Conservation (phyloP, 1,140 invertebrate genomes). For the Drosophila aff. region DNA sequence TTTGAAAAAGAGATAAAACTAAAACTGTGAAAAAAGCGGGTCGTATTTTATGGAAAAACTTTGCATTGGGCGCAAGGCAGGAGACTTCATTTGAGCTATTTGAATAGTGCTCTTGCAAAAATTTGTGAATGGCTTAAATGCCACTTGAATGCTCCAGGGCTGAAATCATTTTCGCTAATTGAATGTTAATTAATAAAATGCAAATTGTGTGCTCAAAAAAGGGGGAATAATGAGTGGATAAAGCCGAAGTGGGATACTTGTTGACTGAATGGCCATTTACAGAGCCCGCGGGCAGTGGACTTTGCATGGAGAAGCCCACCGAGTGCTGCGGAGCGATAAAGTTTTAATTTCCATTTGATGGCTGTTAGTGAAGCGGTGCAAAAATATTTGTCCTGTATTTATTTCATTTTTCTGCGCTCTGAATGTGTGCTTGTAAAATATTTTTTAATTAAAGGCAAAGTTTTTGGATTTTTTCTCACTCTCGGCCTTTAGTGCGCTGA, state of each 20-base stretch:
- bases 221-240: conserved; percentile 10
- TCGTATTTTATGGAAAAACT: conserved; percentile 30
- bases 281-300: background rate
- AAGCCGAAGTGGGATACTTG: conserved; percentile 46
- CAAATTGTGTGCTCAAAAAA: conserved; percentile 18
- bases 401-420: background rate
- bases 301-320: background rate
- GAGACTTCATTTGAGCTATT: conserved; percentile 14
- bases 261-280: conserved; percentile 69
- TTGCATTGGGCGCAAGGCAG: conserved; percentile 10
- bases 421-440: conserved; percentile 54
- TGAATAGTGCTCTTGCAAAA: conserved; percentile 22
- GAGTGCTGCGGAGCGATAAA: conserved; percentile 37
- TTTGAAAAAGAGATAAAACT: conserved; percentile 40
- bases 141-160: conserved; percentile 35
- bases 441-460: conserved; percentile 80
- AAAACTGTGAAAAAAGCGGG: conserved; percentile 18
- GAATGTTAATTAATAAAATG: conserved; percentile 74
- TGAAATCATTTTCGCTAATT: conserved; percentile 63
- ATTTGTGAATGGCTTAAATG: conserved; percentile 53
- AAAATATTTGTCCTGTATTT: conserved; percentile 33
- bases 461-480: conserved; percentile 46
- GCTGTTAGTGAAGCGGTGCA: conserved; percentile 48
- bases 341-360: conserved; percentile 66
- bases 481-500: conserved; percentile 36